A percentile compares a stretch with the other conserved stretches of the same genome.
Evolutionary conservation across 1,140 invertebrate species (phyloP).

Genomic region (Grapholita molesta): DNA sequence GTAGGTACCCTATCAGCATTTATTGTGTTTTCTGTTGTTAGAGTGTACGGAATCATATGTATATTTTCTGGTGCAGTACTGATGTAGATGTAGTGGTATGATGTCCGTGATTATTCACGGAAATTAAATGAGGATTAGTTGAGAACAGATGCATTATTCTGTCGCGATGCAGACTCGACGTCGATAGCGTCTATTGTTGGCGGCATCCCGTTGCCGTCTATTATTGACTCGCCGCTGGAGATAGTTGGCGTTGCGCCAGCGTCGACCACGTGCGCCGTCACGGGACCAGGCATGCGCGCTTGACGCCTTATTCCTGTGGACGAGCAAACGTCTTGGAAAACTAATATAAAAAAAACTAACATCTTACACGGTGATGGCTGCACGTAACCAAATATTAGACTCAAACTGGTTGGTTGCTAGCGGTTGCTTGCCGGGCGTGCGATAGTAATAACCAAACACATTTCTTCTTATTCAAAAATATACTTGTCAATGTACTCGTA

Average conservation of each 20-base stretch:
- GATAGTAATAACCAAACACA: not conserved
- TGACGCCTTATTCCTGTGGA: not conserved
- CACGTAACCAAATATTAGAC: not conserved
- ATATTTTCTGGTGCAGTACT: not conserved
- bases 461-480: not conserved
- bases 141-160: conserved; percentile 11
- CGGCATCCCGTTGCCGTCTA: conserved; percentile 72
- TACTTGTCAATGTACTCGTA: conserved; percentile 24
- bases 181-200: conserved; percentile 75
- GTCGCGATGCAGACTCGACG: conserved; percentile 22
- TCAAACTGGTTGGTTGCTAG: not conserved
- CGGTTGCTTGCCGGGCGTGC: not conserved
- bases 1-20: not conserved
- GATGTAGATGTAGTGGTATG: not conserved
- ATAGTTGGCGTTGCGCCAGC: conserved; percentile 71
- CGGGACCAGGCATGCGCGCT: conserved; percentile 60
- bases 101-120: not conserved
- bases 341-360: not conserved
- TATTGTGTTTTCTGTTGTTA: too few species aligned
- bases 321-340: not conserved
- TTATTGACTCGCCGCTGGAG: conserved; percentile 76
- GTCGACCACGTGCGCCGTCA: conserved; percentile 70
- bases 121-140: not conserved
- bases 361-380: not conserved
- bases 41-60: too few species aligned